These are phyloP conservation scores for Dichetophora obliterata DNA, from an alignment of 2,888 invertebrate species.

Conservation along the genomic window DNA sequence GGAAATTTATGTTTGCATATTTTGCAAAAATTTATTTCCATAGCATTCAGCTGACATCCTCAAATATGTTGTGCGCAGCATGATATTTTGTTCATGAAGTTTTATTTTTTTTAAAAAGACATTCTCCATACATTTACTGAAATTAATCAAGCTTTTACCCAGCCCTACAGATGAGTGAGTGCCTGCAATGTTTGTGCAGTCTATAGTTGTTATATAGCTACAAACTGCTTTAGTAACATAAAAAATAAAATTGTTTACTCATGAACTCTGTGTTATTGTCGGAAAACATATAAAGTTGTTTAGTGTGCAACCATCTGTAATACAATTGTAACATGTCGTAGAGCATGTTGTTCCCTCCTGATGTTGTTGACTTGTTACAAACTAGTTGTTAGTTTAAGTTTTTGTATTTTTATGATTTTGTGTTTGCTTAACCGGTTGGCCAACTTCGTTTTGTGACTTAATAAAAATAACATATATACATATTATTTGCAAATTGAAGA, in stretches of 20 bases:
- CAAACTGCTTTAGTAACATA: neutral
- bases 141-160: conserved; percentile 17
- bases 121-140: neutral
- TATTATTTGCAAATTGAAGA: too few relatives aligned
- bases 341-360: neutral
- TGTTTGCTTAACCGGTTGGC: conserved; percentile 1
- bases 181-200: neutral
- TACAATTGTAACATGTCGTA: neutral
- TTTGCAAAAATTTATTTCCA: neutral
- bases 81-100: neutral
- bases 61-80: neutral
- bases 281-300: neutral
- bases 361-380: neutral
- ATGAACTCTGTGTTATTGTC: neutral
- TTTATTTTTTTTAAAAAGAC: neutral
- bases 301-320: too few relatives aligned
- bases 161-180: neutral
- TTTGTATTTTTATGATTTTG: neutral
- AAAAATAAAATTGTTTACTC: neutral
- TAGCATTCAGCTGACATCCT: neutral
- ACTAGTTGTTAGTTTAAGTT: conserved; percentile 2
- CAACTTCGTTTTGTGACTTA: conserved; percentile 5
- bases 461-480: neutral
- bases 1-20: neutral
- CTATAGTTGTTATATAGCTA: neutral